Evolutionary conservation across 2,113 vertebrate genomes (phyloP).

Genomic region (Pagrus major): DNA sequence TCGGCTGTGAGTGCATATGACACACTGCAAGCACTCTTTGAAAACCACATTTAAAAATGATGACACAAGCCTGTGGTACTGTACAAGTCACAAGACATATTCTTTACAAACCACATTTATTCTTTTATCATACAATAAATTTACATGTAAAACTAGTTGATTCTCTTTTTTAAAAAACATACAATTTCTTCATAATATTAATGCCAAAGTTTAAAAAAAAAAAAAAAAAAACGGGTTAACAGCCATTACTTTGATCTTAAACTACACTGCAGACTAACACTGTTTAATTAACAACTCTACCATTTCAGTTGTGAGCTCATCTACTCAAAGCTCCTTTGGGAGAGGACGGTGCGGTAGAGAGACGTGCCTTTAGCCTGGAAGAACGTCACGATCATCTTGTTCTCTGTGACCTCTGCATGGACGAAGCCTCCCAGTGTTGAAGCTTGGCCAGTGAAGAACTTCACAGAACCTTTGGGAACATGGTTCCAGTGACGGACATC

Average conservation of each 20-base stretch:
- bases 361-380: constrained; percentile 89
- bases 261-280: neutral
- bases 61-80: neutral
- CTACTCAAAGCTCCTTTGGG: constrained; percentile 66
- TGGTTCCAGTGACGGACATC: constrained; percentile 81
- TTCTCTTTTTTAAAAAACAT: constrained; percentile 36
- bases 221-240: too few species aligned
- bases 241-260: neutral
- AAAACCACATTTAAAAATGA: neutral
- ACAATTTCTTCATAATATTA: constrained; percentile 17
- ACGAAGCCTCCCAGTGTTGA: constrained; percentile 89
- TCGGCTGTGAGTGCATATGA: neutral
- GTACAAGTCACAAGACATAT: neutral
- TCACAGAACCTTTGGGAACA: constrained; percentile 87
- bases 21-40: neutral
- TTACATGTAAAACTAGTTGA: constrained; percentile 40
- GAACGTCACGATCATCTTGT: constrained; percentile 87
- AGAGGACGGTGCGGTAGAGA: constrained; percentile 88
- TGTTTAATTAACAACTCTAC: fast-evolving
- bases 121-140: constrained; percentile 31
- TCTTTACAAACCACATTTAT: constrained; percentile 55
- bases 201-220: constrained; percentile 5
- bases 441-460: constrained; percentile 87
- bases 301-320: neutral
- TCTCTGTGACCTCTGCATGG: constrained; percentile 85